Percentiles rank a stretch among this genome's conserved stretches.
Conservation (phyloP, 2,113 vertebrate genomes). For the Oryzias curvinotus region DNA sequence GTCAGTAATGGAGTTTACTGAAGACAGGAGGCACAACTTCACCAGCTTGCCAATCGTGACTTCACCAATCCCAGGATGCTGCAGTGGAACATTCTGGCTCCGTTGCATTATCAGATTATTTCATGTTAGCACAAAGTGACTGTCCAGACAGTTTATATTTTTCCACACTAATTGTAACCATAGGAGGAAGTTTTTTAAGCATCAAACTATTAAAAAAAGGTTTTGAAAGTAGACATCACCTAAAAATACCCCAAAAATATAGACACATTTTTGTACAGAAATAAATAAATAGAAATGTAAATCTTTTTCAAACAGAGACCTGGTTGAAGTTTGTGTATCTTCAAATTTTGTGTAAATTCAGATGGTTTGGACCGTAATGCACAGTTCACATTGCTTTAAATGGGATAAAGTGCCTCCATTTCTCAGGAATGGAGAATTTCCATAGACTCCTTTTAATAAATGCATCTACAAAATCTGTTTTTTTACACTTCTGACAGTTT, state of each 20-base stretch:
- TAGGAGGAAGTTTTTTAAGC: constrained; percentile 30
- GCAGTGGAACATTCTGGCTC: constrained; percentile 44
- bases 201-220: constrained; percentile 33
- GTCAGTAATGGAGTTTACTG: constrained; percentile 61
- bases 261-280: constrained; percentile 25
- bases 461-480: constrained; percentile 27
- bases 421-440: constrained; percentile 40
- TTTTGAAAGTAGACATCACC: constrained; percentile 20
- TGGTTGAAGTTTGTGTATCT: constrained; percentile 17
- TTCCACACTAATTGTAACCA: constrained; percentile 31
- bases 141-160: constrained; percentile 33
- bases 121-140: constrained; percentile 31
- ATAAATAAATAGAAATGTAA: constrained; percentile 22
- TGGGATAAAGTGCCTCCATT: constrained; percentile 52
- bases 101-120: constrained; percentile 46
- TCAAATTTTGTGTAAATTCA: constrained; percentile 9
- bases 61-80: constrained; percentile 57
- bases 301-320: constrained; percentile 26
- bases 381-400: constrained; percentile 62
- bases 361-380: constrained; percentile 16
- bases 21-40: constrained; percentile 71
- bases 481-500: constrained; percentile 41
- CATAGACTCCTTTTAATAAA: constrained; percentile 11
- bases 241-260: constrained; percentile 10
- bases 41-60: constrained; percentile 64